Conservation (phyloP, 2,888 invertebrate genomes). For the Lutraria lutraria region DNA sequence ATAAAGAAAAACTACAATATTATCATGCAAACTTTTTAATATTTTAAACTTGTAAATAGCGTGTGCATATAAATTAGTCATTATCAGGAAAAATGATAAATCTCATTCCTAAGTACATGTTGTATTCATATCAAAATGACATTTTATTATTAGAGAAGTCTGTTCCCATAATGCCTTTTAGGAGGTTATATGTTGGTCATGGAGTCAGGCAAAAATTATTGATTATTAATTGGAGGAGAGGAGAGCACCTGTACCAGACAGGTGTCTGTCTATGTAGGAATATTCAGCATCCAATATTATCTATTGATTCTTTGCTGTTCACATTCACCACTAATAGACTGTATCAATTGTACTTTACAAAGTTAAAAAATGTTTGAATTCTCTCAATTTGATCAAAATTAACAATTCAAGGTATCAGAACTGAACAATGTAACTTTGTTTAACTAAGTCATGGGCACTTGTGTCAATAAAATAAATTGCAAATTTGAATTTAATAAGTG, state of each 20-base stretch:
- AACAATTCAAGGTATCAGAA: constrained; percentile 23
- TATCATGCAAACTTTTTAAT: constrained; percentile 4
- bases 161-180: background rate
- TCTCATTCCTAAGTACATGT: background rate
- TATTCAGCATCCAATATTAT: background rate
- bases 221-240: constrained; percentile 43
- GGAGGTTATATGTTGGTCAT: background rate
- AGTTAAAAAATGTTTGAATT: background rate
- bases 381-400: background rate
- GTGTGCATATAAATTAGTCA: constrained; percentile 3
- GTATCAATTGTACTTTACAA: background rate
- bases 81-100: constrained; percentile 5
- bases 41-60: background rate
- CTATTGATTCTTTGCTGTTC: background rate
- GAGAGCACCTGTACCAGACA: constrained; percentile 45
- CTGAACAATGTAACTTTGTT: constrained; percentile 24
- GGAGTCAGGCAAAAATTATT: constrained; percentile 44
- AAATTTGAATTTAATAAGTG: background rate
- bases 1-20: background rate
- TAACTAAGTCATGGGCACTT: background rate
- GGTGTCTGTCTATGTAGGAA: constrained; percentile 25
- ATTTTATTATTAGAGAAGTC: background rate
- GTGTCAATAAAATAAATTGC: background rate
- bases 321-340: background rate
- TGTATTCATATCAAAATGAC: background rate